These are phyloP conservation scores for Scaptodrosophila latifasciaeformis DNA, from an alignment of 2,888 invertebrate species.

Conservation along the genomic window DNA sequence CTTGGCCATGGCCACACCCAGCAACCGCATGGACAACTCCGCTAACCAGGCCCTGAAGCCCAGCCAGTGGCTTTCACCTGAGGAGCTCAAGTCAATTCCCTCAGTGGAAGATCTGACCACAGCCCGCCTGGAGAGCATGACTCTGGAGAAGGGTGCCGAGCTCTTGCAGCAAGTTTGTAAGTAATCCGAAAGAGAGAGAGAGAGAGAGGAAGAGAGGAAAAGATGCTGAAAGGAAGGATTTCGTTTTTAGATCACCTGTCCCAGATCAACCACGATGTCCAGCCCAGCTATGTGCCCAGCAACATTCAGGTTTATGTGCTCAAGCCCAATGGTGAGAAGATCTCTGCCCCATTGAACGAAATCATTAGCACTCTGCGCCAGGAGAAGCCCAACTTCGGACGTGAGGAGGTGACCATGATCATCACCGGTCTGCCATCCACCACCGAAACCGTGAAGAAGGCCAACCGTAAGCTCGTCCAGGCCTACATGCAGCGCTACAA, in stretches of 20 bases:
- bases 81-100: constrained; percentile 61
- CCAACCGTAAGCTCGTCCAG: constrained; percentile 56
- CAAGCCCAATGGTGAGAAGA: constrained; percentile 45
- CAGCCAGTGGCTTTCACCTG: constrained; percentile 57
- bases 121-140: constrained; percentile 59
- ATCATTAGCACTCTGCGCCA: constrained; percentile 48
- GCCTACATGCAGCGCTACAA: constrained; percentile 70
- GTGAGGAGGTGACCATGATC: constrained; percentile 69
- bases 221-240: no score
- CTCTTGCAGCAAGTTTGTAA: constrained; percentile 63
- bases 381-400: constrained; percentile 45
- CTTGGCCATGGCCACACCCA: constrained; percentile 40
- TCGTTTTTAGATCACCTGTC: constrained; percentile 55
- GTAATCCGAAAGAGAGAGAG: no score
- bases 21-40: constrained; percentile 31
- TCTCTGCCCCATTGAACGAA: constrained; percentile 41
- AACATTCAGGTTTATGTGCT: constrained; percentile 45
- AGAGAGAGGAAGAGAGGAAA: background rate
- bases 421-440: constrained; percentile 65
- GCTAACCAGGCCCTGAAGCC: constrained; percentile 53
- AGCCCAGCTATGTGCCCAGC: constrained; percentile 52
- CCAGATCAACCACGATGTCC: constrained; percentile 55
- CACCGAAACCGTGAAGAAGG: constrained; percentile 55
- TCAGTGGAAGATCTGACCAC: constrained; percentile 55
- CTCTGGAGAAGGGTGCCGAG: constrained; percentile 57